Conservation (phyloP, 2,797 vertebrate genomes). For the Otolemur crassicaudatus region DNA sequence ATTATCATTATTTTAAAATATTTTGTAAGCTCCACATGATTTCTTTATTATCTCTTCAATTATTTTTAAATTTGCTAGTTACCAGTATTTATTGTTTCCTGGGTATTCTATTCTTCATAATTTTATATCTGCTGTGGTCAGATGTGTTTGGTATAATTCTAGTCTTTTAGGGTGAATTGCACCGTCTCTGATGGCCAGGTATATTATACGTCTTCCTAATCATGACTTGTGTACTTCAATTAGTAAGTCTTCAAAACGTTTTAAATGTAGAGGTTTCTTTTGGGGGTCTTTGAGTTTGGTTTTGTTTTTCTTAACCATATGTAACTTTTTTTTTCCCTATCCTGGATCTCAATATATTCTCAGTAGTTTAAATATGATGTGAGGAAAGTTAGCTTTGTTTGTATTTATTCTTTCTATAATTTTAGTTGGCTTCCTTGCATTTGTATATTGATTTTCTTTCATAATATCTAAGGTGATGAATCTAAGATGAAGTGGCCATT, state of each 20-base stretch:
- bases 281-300: background rate
- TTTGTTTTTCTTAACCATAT: background rate
- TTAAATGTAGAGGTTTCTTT: background rate
- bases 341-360: background rate
- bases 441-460: background rate
- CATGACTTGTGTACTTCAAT: background rate
- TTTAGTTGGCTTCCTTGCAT: background rate
- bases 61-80: background rate
- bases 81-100: background rate
- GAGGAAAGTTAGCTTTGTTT: background rate
- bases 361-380: background rate
- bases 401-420: background rate
- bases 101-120: background rate
- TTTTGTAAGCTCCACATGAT: background rate
- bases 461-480: background rate
- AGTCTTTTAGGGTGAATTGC: background rate
- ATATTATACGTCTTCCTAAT: background rate
- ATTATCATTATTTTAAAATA: background rate
- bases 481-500: background rate
- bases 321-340: background rate
- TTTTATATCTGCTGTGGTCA: background rate
- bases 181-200: background rate
- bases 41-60: background rate
- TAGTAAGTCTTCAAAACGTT: background rate
- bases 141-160: background rate